phyloP scores from a whole-genome alignment of 2,113 vertebrate species.

The Copsychus sechellarum region DNA sequence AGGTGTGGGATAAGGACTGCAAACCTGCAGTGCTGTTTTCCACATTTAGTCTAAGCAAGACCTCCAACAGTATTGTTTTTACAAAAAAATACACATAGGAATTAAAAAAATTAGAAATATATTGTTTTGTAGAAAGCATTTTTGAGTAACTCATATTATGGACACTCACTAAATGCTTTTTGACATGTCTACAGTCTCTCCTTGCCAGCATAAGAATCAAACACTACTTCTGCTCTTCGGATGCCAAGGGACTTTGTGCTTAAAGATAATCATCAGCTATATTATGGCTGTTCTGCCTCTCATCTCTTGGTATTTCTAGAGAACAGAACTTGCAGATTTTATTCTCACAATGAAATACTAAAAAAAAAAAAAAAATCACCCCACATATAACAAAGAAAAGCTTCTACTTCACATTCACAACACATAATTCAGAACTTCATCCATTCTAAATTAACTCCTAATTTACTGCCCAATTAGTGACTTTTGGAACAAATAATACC shows the following conservation, averaged over 20 bases:
- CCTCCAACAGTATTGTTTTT: not conserved
- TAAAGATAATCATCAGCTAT: not conserved
- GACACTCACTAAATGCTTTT: not conserved
- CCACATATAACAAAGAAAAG: not conserved
- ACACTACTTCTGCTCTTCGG: not conserved
- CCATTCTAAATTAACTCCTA: not conserved
- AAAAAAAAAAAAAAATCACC: too few species aligned
- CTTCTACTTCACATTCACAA: not conserved
- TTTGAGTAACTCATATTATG: not conserved
- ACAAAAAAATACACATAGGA: not conserved
- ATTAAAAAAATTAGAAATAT: not conserved
- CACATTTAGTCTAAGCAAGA: not conserved
- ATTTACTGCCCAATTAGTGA: not conserved
- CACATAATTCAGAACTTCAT: not conserved
- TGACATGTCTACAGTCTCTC: not conserved
- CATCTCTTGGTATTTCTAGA: not conserved
- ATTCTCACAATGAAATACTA: not conserved
- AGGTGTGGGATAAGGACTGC: not conserved
- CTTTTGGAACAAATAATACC: conserved; percentile 25
- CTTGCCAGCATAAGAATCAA: not conserved
- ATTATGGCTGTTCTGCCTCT: not conserved
- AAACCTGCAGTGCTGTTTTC: not conserved
- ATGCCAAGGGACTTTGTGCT: not conserved
- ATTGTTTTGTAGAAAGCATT: not conserved
- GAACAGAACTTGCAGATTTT: not conserved